Base-by-base conservation (phyloP, 2,888 invertebrate species). In the Coelopa pilipes region DNA sequence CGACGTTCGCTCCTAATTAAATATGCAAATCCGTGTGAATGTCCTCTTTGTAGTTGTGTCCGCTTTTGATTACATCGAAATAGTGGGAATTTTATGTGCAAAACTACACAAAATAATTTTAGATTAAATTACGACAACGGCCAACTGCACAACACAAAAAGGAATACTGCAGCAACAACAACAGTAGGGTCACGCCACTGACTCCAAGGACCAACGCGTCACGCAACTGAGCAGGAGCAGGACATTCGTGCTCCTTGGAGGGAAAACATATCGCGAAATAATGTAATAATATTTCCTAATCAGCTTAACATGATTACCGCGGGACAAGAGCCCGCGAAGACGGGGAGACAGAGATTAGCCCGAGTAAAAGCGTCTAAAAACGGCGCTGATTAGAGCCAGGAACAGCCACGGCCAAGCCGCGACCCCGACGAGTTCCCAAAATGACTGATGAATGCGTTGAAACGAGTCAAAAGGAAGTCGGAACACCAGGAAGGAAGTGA, bases 301-400 rank as follows among this genome's bases (percentile, higher is more conserved):
- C 72, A 74, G 76, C 75, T 76, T 77, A 77, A 74, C 76, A 75
- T 76, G 75, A 77, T 76, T 75, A 77, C 75, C 65, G 71, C 76
- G n/a, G n/a, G n/a, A n/a, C n/a, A n/a, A n/a, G n/a, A n/a, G n/a
- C n/a, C n/a, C n/a, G n/a, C n/a, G 7, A 34, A 34, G 2, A 34
- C 4, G 34, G 34, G 7, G 34, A 34, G 7, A 34, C 4, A 34
- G 62, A 74, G 76, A 76, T 77, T 77, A 76, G 73, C 74, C 74
- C 75, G 71, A 76, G 75, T 76, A 75, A 77, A 74, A 75, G 76
- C 72, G 70, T 72, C 74, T 76, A 77, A 74, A 75, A 76, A 73
- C 66, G 74, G 21, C 76, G 73, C 72, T 73, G 77, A 75, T 76
- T 72, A 77, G 53, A 46, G 19, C 53, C n/a, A 53, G 3, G 13